These are phyloP conservation scores for Falcaria lacertinaria DNA, from an alignment of 2,888 invertebrate genomes.

Conservation along the genomic window DNA sequence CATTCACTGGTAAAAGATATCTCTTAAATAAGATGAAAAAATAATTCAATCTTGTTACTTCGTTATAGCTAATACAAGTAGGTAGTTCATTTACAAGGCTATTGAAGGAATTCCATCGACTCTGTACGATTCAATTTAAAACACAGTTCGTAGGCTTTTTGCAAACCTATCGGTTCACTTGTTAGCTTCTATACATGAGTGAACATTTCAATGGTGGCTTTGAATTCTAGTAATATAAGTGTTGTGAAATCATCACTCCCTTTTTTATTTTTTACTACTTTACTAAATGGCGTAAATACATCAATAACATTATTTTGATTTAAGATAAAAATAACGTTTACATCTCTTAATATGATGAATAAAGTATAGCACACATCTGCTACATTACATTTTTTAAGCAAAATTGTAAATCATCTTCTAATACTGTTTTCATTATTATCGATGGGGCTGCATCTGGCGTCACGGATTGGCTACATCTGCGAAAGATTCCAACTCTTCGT, in stretches of 20 bases:
- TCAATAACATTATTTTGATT: too few relatives aligned
- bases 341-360: too few relatives aligned
- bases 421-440: constrained; percentile 40
- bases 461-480: constrained; percentile 43
- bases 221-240: too few relatives aligned
- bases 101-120: not conserved
- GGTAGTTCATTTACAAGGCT: not conserved
- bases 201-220: not conserved
- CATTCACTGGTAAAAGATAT: too few relatives aligned
- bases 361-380: not conserved
- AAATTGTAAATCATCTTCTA: constrained; percentile 35
- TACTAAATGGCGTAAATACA: too few relatives aligned
- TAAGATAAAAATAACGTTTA: too few relatives aligned
- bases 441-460: constrained; percentile 42
- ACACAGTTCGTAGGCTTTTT: not conserved
- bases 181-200: not conserved
- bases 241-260: too few relatives aligned
- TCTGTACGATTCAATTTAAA: constrained; percentile 1
- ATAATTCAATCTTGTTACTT: too few relatives aligned
- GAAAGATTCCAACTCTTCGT: constrained; percentile 29
- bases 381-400: constrained; percentile 15
- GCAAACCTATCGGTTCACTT: not conserved
- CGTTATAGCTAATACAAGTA: not conserved
- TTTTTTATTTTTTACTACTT: too few relatives aligned
- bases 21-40: too few relatives aligned